phyloP scores from a whole-genome alignment of 2,888 invertebrate genomes.

The Callimorpha dominula region DNA sequence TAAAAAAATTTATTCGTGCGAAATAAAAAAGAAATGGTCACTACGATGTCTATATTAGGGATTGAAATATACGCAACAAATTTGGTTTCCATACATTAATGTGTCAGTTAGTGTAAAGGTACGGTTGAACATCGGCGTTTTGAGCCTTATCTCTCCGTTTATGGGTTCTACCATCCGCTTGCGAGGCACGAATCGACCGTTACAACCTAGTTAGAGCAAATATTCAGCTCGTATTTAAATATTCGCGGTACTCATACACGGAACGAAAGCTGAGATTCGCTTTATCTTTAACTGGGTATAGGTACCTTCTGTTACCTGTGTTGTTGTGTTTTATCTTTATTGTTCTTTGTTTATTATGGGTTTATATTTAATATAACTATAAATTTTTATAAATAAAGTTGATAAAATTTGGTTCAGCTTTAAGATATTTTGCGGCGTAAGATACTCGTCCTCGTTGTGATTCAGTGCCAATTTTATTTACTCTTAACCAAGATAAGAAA shows the following conservation, averaged over 20 bases:
- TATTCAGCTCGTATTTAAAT: constrained; percentile 70
- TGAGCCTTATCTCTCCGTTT: constrained; percentile 69
- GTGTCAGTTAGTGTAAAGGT: constrained; percentile 51
- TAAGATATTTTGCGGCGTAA: too few species aligned
- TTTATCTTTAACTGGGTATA: constrained; percentile 39
- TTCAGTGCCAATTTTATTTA: too few species aligned
- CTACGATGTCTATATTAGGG: constrained; percentile 24
- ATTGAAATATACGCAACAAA: constrained; percentile 35
- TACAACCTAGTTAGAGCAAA: constrained; percentile 66
- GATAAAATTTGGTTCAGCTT: too few species aligned
- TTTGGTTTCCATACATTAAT: constrained; percentile 56
- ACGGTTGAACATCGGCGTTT: constrained; percentile 43
- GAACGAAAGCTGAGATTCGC: constrained; percentile 25
- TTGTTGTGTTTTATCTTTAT: constrained; percentile 39
- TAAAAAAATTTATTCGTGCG: constrained; percentile 25
- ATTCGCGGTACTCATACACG: constrained; percentile 48
- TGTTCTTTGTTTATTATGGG: constrained; percentile 40
- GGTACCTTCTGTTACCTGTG: constrained; percentile 37
- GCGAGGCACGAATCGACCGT: constrained; percentile 64
- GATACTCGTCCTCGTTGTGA: too few species aligned
- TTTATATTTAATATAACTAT: constrained; percentile 43
- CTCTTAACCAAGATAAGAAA: too few species aligned
- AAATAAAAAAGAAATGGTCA: constrained; percentile 27
- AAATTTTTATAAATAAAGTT: constrained; percentile 15
- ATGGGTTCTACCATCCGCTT: constrained; percentile 69